Conservation (phyloP, 2,888 invertebrate genomes). For the Coelinius sp. region DNA sequence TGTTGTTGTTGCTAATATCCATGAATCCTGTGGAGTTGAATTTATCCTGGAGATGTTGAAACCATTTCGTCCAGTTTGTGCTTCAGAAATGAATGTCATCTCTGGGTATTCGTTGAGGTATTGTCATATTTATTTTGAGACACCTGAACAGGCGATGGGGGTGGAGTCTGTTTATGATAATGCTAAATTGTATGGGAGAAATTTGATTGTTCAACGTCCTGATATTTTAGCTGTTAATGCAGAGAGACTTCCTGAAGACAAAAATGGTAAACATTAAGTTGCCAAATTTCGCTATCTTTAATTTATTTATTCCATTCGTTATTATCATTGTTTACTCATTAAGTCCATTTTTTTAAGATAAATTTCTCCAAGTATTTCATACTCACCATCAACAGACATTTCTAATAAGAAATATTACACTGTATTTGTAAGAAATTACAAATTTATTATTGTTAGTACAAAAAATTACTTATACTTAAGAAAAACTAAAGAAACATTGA, state of each 20-base stretch:
- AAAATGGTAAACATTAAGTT: no score
- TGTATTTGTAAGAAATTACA: no score
- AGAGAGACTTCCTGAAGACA: not conserved
- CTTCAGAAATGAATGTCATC: conserved; percentile 48
- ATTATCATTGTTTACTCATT: no score
- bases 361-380: no score
- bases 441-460: no score
- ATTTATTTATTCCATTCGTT: no score
- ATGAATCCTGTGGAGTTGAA: conserved; percentile 44
- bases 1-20: conserved; percentile 61
- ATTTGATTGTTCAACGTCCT: conserved; percentile 54
- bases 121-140: conserved; percentile 58
- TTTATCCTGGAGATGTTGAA: conserved; percentile 60
- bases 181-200: conserved; percentile 44
- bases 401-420: no score
- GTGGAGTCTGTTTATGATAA: conserved; percentile 53
- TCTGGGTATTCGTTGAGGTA: conserved; percentile 49
- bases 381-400: no score
- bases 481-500: no score
- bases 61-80: conserved; percentile 54
- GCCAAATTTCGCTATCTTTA: no score
- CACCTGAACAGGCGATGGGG: conserved; percentile 45
- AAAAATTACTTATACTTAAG: no score
- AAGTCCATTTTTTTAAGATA: no score
- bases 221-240: conserved; percentile 42